A percentile compares a stretch with the other conserved stretches of the same genome.
Conservation (phyloP, 2,113 vertebrate genomes). For the Triplophysa rosa region DNA sequence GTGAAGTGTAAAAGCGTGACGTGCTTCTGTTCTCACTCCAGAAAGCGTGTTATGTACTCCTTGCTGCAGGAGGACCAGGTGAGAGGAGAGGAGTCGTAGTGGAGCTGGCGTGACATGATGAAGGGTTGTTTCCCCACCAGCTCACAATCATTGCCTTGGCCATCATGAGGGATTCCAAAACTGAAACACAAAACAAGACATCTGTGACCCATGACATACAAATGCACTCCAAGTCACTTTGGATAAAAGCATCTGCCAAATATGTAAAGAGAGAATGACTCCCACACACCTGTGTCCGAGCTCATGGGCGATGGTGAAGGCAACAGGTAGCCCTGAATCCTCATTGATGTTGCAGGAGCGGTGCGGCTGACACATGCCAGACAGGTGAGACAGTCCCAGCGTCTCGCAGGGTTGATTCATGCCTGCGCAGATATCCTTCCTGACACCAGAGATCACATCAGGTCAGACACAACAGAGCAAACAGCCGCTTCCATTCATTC, state of each 20-base stretch:
- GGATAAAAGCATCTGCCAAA: too few relatives aligned
- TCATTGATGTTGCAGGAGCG: conserved; percentile 98
- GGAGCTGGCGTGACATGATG: conserved; percentile 95
- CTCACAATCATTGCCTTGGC: conserved; percentile 96
- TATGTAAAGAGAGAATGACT: background rate
- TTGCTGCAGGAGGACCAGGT: conserved; percentile 97
- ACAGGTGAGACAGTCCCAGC: conserved; percentile 94
- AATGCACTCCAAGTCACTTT: background rate
- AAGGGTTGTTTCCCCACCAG: conserved; percentile 80
- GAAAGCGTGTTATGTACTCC: conserved; percentile 95
- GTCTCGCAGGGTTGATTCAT: conserved; percentile 94
- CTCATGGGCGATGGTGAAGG: conserved; percentile 96
- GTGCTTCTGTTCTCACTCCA: conserved; percentile 85
- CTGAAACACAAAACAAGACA: conserved; percentile 65
- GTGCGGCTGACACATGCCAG: conserved; percentile 95
- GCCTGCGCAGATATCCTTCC: conserved; percentile 95
- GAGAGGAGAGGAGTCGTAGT: conserved; percentile 91
- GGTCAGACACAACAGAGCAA: background rate
- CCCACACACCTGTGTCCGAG: conserved; percentile 90
- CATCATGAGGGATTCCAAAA: conserved; percentile 96
- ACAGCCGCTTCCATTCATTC: background rate
- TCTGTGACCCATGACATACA: too few relatives aligned
- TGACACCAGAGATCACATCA: conserved; percentile 57
- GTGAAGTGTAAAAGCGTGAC: background rate
- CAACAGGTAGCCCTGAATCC: conserved; percentile 92